Evolutionary conservation across 2,113 vertebrate species (phyloP), one percentile per base, ranked within the genome.

Genomic region (Dipodomys ordii): DNA sequence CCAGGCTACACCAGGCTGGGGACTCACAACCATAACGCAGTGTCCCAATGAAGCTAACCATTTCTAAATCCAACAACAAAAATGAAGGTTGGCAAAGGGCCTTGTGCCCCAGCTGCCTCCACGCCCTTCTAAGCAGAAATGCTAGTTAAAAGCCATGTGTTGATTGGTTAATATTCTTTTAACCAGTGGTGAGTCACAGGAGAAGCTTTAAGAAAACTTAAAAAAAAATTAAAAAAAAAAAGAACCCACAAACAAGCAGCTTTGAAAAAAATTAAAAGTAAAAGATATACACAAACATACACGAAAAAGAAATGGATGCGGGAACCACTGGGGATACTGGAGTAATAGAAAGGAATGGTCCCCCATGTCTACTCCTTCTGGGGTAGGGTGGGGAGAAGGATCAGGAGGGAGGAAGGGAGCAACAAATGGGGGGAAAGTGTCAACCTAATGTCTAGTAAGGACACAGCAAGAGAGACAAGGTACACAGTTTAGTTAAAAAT

Each of bases 401-500:
- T 20, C 89, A 94, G 90, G 79, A 96, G 96, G 96, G 93, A 81
- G 92, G 96, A 97, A 78, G 90, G 96, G 97, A 96, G 95, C 97
- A 93, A 97, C 98, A 97, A 98, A 98, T 98, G 98, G 98, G 97
- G 98, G 98, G 98, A 98, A 98, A 98, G 98, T 98, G 62, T 97
- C 97, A 96, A 97, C 97, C 98, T 98, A 98, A 98, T 88, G 90
- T 97, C 98, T 98, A 98, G 97, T 98, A 98, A 98, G 97, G 98
- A 99, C 99, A 99, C 98, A 99, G 99, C 99, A 99, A 99, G 98
- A 99, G 99, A 99, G 99, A 99, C 99, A 99, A 99, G 99, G 99
- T 99, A 99, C 99, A 99, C 99, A 98, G 98, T 98, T 97, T 99
- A 98, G 98, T 99, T 98, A 99, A 99, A 99, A 99, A 99, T 98